A percentile compares a stretch with the other conserved stretches of the same genome.
These are phyloP conservation scores for Diarsia brunnea DNA, from an alignment of 2,888 invertebrate species.

Conservation along the genomic window DNA sequence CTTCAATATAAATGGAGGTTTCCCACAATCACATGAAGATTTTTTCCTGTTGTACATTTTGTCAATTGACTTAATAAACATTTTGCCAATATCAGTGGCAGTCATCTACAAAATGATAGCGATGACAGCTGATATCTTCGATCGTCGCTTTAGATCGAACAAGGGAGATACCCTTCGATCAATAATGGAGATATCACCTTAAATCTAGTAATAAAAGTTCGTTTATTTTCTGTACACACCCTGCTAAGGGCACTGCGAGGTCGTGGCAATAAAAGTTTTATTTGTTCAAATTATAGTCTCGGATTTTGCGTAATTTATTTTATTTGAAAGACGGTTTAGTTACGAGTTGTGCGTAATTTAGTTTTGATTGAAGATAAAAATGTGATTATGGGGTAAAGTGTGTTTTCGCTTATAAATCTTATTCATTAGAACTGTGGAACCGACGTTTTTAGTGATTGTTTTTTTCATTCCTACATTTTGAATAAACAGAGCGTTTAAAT, in stretches of 20 bases:
- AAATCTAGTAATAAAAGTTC: constrained; percentile 5
- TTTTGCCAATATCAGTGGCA: not conserved
- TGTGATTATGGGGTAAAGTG: not conserved
- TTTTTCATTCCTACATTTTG: no score
- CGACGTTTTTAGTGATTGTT: not conserved
- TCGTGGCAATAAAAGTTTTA: constrained; percentile 29
- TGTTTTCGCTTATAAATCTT: not conserved
- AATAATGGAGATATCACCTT: constrained; percentile 1
- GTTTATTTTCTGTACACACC: not conserved
- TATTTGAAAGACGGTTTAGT: constrained; percentile 13
- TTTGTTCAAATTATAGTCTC: constrained; percentile 43
- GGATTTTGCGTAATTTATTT: constrained; percentile 24
- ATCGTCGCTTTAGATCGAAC: constrained; percentile 11
- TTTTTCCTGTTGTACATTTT: not conserved
- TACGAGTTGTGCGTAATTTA: constrained; percentile 11
- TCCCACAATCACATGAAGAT: not conserved
- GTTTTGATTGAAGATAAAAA: constrained; percentile 24
- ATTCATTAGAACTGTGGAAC: not conserved
- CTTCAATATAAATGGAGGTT: not conserved
- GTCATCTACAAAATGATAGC: constrained; percentile 18
- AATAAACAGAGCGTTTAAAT: no score
- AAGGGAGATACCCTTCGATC: no score
- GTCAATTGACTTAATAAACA: constrained; percentile 11
- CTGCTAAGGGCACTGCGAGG: constrained; percentile 14
- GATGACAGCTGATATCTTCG: not conserved